Base-by-base conservation (phyloP, 2,797 vertebrate genomes). In the Enteromius radiatus region DNA sequence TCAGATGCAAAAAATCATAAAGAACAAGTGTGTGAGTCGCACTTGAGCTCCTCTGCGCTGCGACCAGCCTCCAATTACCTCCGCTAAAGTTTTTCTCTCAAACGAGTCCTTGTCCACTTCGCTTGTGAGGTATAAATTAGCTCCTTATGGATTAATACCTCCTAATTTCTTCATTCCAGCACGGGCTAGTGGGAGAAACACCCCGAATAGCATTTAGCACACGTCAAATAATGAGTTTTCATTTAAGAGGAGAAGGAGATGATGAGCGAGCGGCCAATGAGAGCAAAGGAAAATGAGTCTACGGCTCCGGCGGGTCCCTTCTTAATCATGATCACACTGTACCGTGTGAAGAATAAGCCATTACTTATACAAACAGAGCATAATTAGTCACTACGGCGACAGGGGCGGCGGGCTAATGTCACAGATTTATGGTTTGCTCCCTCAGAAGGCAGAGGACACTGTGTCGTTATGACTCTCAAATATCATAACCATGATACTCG, bases 381-480 rank as follows among this genome's bases (percentile, higher is more conserved):
- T 92, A 94, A 94, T 93, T 94, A 94, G 91, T 93, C 87, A 91
- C 84, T 76, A 86, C 45, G 2, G 88, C 82, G 85, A 87, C 86
- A 85, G 86, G 87, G 86, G 85, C 87, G 84, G 88, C 81, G 80
- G 88, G 89, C 92, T 91, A 91, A 93, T 93, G 91, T 92, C 92
- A 91, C 85, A 91, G 91, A 93, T 94, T 93, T 93, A 94, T 89
- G 84, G 87, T 87, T 63, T 69, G 78, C 88, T 84, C 82, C 59
- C 74, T 87, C 81, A 89, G 87, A 89, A 88, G 85, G 71, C 89
- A 88, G 85, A 90, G 91, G 91, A 92, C 90, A 91, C 90, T 89
- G 90, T 90, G 90, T 91, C 91, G 84, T 85, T 85, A 80, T 82
- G 83, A 87, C 76, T 71, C 78, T 74, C 77, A 80, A 80, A 87